Evolutionary conservation across 2,113 vertebrate genomes (phyloP).

Genomic region (Xiphophorus couchianus): DNA sequence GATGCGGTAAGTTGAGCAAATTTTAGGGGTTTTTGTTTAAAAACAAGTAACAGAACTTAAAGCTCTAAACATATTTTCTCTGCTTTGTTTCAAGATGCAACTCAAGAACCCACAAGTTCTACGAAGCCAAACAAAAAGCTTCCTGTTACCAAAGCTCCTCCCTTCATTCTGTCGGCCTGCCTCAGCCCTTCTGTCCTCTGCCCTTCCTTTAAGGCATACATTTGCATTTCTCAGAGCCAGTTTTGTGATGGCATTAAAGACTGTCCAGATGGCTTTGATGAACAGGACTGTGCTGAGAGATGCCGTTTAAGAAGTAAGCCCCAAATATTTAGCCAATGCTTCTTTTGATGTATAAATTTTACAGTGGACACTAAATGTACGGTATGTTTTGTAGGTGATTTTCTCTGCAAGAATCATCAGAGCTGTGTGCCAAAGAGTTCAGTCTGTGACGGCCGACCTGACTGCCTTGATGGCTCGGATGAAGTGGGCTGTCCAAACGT

Average conservation of each 20-base stretch:
- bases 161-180: slow-evolving; percentile 60
- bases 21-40: not conserved
- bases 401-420: slow-evolving; percentile 76
- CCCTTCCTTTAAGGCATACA: slow-evolving; percentile 33
- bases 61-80: not conserved
- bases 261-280: slow-evolving; percentile 88
- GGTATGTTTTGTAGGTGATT: slow-evolving; percentile 54
- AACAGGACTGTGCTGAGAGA: slow-evolving; percentile 69
- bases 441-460: slow-evolving; percentile 82
- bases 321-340: not conserved
- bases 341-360: no score
- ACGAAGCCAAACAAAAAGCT: not conserved
- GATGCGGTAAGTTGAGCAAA: slow-evolving; percentile 70
- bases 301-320: slow-evolving; percentile 2
- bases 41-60: not conserved
- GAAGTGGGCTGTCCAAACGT: slow-evolving; percentile 73
- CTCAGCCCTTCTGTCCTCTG: slow-evolving; percentile 77
- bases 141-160: not conserved
- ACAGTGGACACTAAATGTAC: not conserved
- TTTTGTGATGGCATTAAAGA: slow-evolving; percentile 84
- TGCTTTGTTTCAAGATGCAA: slow-evolving; percentile 52
- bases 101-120: slow-evolving; percentile 60
- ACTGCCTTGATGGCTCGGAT: slow-evolving; percentile 86
- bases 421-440: slow-evolving; percentile 68
- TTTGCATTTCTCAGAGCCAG: slow-evolving; percentile 79